These are phyloP conservation scores for Temnothorax rugatulus DNA, from an alignment of 2,888 invertebrate genomes.

Conservation along the genomic window DNA sequence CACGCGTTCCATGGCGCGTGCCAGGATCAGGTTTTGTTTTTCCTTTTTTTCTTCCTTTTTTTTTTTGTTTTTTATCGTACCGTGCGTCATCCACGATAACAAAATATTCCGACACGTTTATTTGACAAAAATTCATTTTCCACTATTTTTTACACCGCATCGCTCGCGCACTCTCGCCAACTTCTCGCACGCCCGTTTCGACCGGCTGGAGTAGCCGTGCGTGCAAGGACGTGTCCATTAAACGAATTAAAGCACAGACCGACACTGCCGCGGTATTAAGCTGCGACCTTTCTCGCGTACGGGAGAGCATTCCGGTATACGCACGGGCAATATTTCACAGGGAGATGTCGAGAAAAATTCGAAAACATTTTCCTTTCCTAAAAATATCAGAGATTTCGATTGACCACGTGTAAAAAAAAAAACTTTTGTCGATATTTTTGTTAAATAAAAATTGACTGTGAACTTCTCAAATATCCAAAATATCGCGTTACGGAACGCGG, in stretches of 20 bases:
- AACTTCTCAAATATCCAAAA: conserved; percentile 19
- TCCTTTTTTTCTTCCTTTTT: not conserved
- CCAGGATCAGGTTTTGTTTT: conserved; percentile 30
- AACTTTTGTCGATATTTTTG: not conserved
- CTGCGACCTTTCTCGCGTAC: not conserved
- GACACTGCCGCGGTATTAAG: conserved; percentile 32
- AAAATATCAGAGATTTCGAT: conserved; percentile 6
- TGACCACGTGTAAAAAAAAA: not conserved
- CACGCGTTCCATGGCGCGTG: conserved; percentile 37
- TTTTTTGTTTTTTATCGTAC: conserved; percentile 34
- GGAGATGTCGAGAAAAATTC: not conserved
- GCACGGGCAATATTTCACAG: conserved; percentile 8
- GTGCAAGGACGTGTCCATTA: conserved; percentile 42
- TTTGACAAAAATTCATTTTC: conserved; percentile 57
- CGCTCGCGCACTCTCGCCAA: conserved; percentile 35
- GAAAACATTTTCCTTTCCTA: not conserved
- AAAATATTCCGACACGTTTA: conserved; percentile 55
- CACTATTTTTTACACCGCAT: conserved; percentile 46
- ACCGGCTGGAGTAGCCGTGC: conserved; percentile 7
- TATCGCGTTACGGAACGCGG: not conserved
- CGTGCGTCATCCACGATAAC: conserved; percentile 52
- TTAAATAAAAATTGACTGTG: conserved; percentile 12
- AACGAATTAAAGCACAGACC: conserved; percentile 41
- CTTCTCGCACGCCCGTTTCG: conserved; percentile 31
- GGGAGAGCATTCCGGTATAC: not conserved